phyloP scores from a whole-genome alignment of 2,797 vertebrate species.

The Otolemur crassicaudatus region DNA sequence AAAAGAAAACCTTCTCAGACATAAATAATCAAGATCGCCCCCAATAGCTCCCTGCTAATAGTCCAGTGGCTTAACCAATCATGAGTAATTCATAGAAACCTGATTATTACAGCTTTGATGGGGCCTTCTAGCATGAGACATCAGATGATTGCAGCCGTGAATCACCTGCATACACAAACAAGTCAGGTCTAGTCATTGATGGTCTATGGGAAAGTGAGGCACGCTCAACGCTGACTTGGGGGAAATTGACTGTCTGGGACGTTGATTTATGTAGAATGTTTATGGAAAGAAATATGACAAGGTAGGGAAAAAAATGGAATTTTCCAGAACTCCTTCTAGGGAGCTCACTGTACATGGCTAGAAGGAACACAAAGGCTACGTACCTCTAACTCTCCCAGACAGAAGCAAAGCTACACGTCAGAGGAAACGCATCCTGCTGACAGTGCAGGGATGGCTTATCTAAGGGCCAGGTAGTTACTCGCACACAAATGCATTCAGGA shows the following conservation, averaged over 20 bases:
- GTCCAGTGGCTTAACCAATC: background rate
- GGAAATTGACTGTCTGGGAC: background rate
- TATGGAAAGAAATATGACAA: background rate
- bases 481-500: background rate
- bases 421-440: background rate
- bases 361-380: background rate
- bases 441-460: background rate
- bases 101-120: background rate
- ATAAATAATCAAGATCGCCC: background rate
- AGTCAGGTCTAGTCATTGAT: background rate
- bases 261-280: background rate
- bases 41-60: background rate
- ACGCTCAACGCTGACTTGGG: background rate
- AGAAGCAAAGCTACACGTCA: background rate
- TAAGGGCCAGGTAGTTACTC: background rate
- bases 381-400: background rate
- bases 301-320: background rate
- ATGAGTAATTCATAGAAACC: constrained; percentile 17
- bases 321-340: background rate
- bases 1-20: constrained; percentile 32
- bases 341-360: background rate
- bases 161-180: background rate
- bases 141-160: background rate
- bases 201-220: background rate
- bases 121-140: background rate